Evolutionary conservation across 2,113 vertebrate genomes (phyloP).

Genomic region (Corvus hawaiiensis): DNA sequence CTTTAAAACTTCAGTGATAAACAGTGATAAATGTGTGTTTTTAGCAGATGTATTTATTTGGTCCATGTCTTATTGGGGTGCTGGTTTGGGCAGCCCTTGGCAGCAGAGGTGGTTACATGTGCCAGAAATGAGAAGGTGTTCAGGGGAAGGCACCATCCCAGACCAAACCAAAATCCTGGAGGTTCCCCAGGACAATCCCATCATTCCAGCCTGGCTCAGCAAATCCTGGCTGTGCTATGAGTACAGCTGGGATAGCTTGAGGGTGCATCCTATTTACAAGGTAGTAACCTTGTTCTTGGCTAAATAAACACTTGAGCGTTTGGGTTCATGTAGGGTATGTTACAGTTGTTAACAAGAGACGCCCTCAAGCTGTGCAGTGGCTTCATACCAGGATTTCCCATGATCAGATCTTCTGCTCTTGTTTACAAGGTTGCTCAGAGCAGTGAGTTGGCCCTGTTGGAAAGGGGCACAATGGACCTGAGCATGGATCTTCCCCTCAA

Average conservation of each 20-base stretch:
- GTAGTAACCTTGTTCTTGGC: background rate
- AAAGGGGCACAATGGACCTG: background rate
- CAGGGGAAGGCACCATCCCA: background rate
- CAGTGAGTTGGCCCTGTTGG: background rate
- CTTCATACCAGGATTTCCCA: background rate
- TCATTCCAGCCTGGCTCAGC: background rate
- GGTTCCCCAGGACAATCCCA: background rate
- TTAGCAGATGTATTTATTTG: background rate
- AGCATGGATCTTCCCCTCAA: background rate
- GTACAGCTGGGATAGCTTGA: background rate
- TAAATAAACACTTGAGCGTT: background rate
- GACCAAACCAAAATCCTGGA: background rate
- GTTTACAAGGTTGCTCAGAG: background rate
- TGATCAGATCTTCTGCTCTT: background rate
- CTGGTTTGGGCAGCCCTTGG: background rate
- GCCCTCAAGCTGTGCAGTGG: background rate
- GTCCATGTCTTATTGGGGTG: fast-evolving
- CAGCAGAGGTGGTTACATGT: background rate
- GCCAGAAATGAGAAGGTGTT: background rate
- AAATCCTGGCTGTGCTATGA: background rate
- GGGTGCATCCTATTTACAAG: background rate
- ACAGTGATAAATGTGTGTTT: background rate
- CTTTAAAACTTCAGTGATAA: background rate
- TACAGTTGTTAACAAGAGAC: background rate
- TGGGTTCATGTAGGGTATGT: background rate